Evolutionary conservation across 2,888 invertebrate species (phyloP), one percentile per base, ranked within the genome.

Genomic region (Oithona nana): DNA sequence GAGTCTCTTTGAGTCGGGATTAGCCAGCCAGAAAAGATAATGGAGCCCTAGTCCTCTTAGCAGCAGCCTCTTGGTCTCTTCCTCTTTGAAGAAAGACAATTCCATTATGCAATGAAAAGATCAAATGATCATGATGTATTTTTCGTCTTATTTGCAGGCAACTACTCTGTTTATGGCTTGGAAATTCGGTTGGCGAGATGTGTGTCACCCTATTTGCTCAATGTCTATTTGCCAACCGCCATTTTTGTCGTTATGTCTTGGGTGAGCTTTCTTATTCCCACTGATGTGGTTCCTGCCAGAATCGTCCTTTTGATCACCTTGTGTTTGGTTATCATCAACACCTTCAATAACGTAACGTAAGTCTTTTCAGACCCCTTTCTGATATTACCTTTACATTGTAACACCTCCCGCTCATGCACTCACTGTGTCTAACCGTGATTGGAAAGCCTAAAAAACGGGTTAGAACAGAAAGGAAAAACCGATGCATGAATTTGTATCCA

Each of bases 301-400:
- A 62, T 62, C n/a, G 62, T 62, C 31, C 56, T 62, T 8, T 48
- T 62, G 22, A 57, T 62, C 48, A 62, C 62, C 22, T 49, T 62
- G 16, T 62, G 62, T 56, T 48, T 62, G 26, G 62, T 62, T 26
- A 54, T 62, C 52, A 62, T 62, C 56, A 62, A 62, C 28, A 62
- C 54, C 22, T 62, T 62, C 54, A 62, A 62, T 48, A 54, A 54
- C 22, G 54, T 54, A 20, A 62, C 62, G 62, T 62, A 39, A 62
- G n/a, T n/a, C n/a, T n/a, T n/a, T n/a, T n/a, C n/a, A n/a, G n/a
- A n/a, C n/a, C n/a, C n/a, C n/a, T n/a, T n/a, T n/a, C n/a, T n/a
- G n/a, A n/a, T n/a, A n/a, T n/a, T n/a, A n/a, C n/a, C n/a, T n/a
- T n/a, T n/a, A n/a, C n/a, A n/a, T n/a, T n/a, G n/a, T n/a, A n/a